Evolutionary conservation across 2,113 vertebrate species (phyloP), one percentile per base, ranked within the genome.

Genomic region (Rhadina sibilatrix): DNA sequence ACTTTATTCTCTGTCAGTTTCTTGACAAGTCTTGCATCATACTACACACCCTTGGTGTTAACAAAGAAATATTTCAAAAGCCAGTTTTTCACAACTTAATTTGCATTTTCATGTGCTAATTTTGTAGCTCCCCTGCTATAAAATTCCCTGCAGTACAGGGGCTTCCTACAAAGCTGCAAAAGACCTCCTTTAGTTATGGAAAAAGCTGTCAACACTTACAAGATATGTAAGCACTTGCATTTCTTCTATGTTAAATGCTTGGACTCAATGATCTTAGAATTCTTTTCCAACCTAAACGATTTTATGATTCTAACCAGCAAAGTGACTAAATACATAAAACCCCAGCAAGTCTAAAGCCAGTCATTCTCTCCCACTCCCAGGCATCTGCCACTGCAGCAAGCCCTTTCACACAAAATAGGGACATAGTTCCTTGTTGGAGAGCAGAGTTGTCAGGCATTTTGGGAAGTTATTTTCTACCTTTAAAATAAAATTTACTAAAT

Each of bases 401-500:
- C 10, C 49, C 15, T 42, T 50, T 30, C 24, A 31, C 57, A 52
- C 24, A 18, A 18, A 84, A 33, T 0, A 2, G 24, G 49, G 27
- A 20, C 33, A 60, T 2, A 14, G 44, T 2, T 16, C 11, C 44
- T 53, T 28, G 4, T 2, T 22, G 2, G 8, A 49, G 3, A 59
- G 15, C 1, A 75, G 10, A 7, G 28, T 12, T 86, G 22, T 16
- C 3, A 3, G 18, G 18, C 6, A 40, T 61, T 57, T 30, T 0
- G 9, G 30, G 38, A 74, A 77, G 13, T 22, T 30, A 50, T 9
- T 77, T 74, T 12, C 17, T 50, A 87, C 8, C 9, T 72, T 74
- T 37, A 44, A 72, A 87, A 50, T 6, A 19, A 44, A 17, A 68
- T n/a, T 3, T 61, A 12, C 12, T n/a, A 33, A 60, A 38, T 9